Base-by-base conservation (phyloP, 2,888 invertebrate genomes). In the Phasia obesa region DNA sequence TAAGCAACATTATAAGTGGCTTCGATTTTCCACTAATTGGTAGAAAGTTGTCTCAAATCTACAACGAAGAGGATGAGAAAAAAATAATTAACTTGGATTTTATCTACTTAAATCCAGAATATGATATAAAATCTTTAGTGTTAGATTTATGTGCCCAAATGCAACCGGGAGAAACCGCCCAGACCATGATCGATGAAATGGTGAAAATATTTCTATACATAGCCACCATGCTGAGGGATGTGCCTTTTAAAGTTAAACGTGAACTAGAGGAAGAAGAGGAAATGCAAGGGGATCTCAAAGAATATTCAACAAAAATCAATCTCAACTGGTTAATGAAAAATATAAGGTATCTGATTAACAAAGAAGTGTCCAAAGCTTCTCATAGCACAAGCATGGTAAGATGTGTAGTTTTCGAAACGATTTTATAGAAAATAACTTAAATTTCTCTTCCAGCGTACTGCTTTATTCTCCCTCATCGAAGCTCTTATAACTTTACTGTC, bases 381-480 rank as follows among this genome's bases (percentile, higher is more conserved):
- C 93, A 93, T 60, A 93, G 93, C 55, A 94, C 93, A 84, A 92
- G 93, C 85, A 94, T 97, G 92, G 97, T 97, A 92, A 93, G 94
- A 93, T 11, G 9, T 60, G 17, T n/a, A n/a, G n/a, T 31, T 35
- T 49, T 6, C 7, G 1, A 11, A 35, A 21, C n/a, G 0, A n/a
- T 35, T 55, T 25, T 44, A 4, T 15, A 0, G 6, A 67, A 25
- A 13, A 19, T 19, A 19, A 27, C 2, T 25, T 2, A 42, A 13
- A 55, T 27, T 42, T 47, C 57, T 21, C 38, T 75, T 92, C 1
- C 91, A 97, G 96, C 93, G 98, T 85, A 94, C 93, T 42, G 94
- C 95, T 87, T 94, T 96, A 57, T 97, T 97, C 88, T 96, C 96
- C 86, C 97, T 96, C 93, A 94, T 96, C 86, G 95, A 95, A 23